Conservation (phyloP, 2,113 vertebrate genomes). For the human (Homo sapiens) region DNA sequence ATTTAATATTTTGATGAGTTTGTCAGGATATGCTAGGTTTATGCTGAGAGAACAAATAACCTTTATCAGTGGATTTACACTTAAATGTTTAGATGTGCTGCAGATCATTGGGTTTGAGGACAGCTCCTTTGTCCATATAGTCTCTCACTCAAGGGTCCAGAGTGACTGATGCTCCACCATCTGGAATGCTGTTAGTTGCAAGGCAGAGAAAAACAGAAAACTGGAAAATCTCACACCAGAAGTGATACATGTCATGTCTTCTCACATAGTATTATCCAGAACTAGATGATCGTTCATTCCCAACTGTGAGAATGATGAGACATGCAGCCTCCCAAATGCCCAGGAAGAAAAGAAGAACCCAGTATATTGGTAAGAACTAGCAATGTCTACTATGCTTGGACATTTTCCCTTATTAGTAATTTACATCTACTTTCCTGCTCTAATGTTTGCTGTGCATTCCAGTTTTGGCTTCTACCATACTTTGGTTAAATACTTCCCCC, state of each 20-base stretch:
- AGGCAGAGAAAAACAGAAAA: not conserved
- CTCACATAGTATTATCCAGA: not conserved
- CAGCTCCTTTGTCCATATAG: not conserved
- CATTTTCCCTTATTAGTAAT: not conserved
- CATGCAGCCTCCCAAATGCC: not conserved
- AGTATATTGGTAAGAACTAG: not conserved
- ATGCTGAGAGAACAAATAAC: not conserved
- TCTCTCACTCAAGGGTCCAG: not conserved
- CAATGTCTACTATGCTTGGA: not conserved
- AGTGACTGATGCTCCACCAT: not conserved
- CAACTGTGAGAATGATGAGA: not conserved
- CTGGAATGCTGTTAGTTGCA: not conserved
- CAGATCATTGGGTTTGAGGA: not conserved
- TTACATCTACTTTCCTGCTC: not conserved
- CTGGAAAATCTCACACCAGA: not conserved
- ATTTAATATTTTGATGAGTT: not conserved
- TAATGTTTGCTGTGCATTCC: not conserved
- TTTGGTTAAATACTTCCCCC: not conserved
- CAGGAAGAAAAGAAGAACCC: not conserved
- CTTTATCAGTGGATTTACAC: not conserved
- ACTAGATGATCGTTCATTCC: not conserved
- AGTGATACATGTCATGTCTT: not conserved
- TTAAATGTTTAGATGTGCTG: not conserved
- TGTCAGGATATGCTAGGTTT: not conserved
- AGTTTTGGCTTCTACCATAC: not conserved